phyloP scores from a whole-genome alignment of 1,140 invertebrate species.

The Procambarus virginalis region DNA sequence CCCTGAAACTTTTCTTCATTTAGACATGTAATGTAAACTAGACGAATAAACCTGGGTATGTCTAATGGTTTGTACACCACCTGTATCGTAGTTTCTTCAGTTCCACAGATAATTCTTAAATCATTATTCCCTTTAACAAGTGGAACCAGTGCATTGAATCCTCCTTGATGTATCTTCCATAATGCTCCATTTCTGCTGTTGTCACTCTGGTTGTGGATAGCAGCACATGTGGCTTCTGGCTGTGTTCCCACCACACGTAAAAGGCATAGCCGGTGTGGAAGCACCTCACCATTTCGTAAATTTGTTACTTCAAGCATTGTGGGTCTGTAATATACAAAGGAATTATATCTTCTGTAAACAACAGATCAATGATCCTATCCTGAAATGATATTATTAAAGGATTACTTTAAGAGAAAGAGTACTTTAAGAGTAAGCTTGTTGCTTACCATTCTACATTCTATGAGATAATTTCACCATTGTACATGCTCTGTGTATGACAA shows the following conservation, averaged over 20 bases:
- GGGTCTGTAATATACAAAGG: slow-evolving; percentile 32
- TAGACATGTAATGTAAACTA: slow-evolving; percentile 75
- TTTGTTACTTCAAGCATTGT: slow-evolving; percentile 58
- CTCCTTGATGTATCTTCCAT: slow-evolving; percentile 58
- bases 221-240: slow-evolving; percentile 49
- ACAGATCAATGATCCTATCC: background rate
- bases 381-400: too few species aligned
- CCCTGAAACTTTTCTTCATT: slow-evolving; percentile 88
- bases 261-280: slow-evolving; percentile 46
- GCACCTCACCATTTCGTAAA: slow-evolving; percentile 40
- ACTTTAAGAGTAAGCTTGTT: too few species aligned
- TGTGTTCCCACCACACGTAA: slow-evolving; percentile 46
- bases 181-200: slow-evolving; percentile 52
- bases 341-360: background rate
- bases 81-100: slow-evolving; percentile 47
- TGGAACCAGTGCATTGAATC: slow-evolving; percentile 58
- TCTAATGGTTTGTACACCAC: slow-evolving; percentile 62
- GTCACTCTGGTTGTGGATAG: slow-evolving; percentile 62
- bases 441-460: too few species aligned
- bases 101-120: slow-evolving; percentile 60
- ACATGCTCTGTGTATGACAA: too few species aligned
- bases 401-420: too few species aligned
- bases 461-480: too few species aligned
- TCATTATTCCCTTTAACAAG: slow-evolving; percentile 53
- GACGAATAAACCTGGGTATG: slow-evolving; percentile 73